Base-by-base conservation (phyloP, 2,113 vertebrate species). In the Podocnemis expansa region DNA sequence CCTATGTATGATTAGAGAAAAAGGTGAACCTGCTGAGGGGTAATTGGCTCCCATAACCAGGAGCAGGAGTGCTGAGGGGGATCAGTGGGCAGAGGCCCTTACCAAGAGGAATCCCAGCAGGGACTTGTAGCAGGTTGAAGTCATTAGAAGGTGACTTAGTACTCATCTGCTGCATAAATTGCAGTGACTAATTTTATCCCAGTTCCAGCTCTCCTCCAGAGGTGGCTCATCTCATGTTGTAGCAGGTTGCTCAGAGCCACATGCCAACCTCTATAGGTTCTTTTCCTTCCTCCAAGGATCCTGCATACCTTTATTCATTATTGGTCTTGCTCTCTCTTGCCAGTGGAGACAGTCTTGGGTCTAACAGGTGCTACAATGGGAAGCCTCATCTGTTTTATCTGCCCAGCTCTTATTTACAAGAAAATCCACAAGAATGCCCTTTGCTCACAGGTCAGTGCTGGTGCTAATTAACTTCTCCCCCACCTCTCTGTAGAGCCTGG, bases 301-400 rank as follows among this genome's bases (percentile, higher is more conserved):
- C 55, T 87, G 38, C 24, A 60, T 22, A 55, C 34, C 3, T 27
- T 76, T 31, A 58, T 86, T 51, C 63, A 43, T 78, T 80, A 5
- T n/a, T 73, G 21, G 27, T 84, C 14, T 96, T 80, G 25, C 51
- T 85, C 49, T 93, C 95, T 38, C 84, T 94, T 90, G 29, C 89
- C 95, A 99, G 99, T 99, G 98, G 99, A 99, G 97, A 99, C 99
- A 2, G 98, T 99, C 94, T 97, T 99, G 94, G 99, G 99, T 91
- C 98, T 99, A 93, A 99, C 99, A 3, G 99, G 99, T 78, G 99
- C 99, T 7, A 99, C 99, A 3, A 99, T 99, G 99, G 99, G 99
- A 55, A 99, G 99, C 96, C 98, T 99, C 95, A 99, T 99, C 98
- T 99, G 99, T 97, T 99, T 99, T 95, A 98, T 99, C 96, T 99